Percentiles rank a stretch among this genome's conserved stretches.
Conservation (phyloP, 2,888 invertebrate species). For the Lasiommata megera region DNA sequence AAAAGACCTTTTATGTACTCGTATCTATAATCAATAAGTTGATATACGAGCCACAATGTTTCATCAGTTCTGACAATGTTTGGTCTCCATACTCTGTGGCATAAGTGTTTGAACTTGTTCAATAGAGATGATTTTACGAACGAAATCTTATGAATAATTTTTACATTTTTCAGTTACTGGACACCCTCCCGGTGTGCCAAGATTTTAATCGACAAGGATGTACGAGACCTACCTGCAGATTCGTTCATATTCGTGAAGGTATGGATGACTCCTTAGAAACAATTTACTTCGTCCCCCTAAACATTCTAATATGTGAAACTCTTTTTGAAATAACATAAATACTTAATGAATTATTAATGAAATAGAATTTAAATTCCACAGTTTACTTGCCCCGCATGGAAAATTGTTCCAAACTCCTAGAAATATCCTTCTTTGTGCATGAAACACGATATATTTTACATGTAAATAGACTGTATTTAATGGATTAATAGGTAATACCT, state of each 20-base stretch:
- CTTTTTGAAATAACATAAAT: background rate
- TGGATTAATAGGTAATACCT: slow-evolving; percentile 2
- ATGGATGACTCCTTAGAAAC: slow-evolving; percentile 48
- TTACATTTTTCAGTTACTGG: slow-evolving; percentile 95
- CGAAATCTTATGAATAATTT: slow-evolving; percentile 54
- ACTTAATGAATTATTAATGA: background rate
- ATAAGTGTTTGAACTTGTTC: slow-evolving; percentile 45
- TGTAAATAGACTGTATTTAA: slow-evolving; percentile 20
- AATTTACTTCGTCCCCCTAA: background rate
- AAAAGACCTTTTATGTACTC: too few species aligned
- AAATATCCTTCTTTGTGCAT: slow-evolving; percentile 26
- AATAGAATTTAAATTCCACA: slow-evolving; percentile 8
- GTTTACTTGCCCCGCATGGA: slow-evolving; percentile 23
- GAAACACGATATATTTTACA: slow-evolving; percentile 22
- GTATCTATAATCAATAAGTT: too few species aligned
- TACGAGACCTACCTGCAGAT: slow-evolving; percentile 98
- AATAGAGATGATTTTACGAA: slow-evolving; percentile 25
- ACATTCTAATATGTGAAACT: background rate
- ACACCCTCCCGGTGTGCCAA: slow-evolving; percentile 99
- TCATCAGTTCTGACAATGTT: too few species aligned
- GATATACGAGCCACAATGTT: too few species aligned
- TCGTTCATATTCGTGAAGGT: slow-evolving; percentile 99
- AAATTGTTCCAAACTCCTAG: slow-evolving; percentile 22
- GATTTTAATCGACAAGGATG: slow-evolving; percentile 99
- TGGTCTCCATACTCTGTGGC: slow-evolving; percentile 18